Percentiles rank a stretch among this genome's conserved stretches.
Conservation (phyloP, 1,140 invertebrate genomes). For the Colletes latitarsis region DNA sequence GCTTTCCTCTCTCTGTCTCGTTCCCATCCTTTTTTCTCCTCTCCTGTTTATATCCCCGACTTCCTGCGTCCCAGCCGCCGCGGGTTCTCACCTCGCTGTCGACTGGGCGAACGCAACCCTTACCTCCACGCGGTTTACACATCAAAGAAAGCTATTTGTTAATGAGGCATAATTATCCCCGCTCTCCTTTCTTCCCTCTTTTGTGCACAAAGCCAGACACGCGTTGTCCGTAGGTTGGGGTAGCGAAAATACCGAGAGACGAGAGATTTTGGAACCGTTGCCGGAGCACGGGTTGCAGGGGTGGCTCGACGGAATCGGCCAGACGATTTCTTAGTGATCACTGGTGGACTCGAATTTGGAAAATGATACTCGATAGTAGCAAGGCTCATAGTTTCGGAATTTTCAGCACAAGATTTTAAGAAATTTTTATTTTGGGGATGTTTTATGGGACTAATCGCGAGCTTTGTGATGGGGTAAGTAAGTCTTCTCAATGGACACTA, state of each 20-base stretch:
- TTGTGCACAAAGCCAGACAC: slow-evolving; percentile 57
- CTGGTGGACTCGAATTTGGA: no score
- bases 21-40: slow-evolving; percentile 9
- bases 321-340: slow-evolving; percentile 46
- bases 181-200: neutral
- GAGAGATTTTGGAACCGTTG: slow-evolving; percentile 20
- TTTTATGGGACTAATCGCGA: no score
- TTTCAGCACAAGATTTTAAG: no score
- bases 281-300: neutral
- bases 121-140: slow-evolving; percentile 59
- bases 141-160: slow-evolving; percentile 75
- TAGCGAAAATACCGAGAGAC: slow-evolving; percentile 45
- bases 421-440: no score
- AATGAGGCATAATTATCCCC: slow-evolving; percentile 72
- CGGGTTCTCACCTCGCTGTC: neutral
- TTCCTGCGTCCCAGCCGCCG: neutral
- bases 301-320: neutral
- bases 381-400: no score
- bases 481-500: no score
- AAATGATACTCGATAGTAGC: no score
- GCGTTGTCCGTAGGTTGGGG: slow-evolving; percentile 7
- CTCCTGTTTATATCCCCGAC: slow-evolving; percentile 25
- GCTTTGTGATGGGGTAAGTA: no score
- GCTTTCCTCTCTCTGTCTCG: neutral
- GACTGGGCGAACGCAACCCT: slow-evolving; percentile 15